Evolutionary conservation across 2,888 invertebrate genomes (phyloP).

Genomic region (Eutolmus rufibarbis): DNA sequence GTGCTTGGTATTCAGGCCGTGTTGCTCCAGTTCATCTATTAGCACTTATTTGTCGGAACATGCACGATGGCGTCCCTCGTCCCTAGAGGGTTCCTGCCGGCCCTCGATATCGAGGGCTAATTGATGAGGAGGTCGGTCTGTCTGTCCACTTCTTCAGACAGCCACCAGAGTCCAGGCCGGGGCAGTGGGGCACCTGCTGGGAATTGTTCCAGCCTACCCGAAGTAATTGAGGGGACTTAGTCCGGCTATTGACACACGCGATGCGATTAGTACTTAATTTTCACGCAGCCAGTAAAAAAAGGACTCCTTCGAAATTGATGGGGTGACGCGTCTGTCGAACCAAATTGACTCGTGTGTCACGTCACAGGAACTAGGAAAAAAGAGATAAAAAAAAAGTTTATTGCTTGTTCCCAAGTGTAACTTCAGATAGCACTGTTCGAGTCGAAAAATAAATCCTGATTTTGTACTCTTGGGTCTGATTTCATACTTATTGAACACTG

Average conservation of each 20-base stretch:
- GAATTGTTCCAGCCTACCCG: not conserved
- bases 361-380: not conserved
- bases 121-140: constrained; percentile 17
- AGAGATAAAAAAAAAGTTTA: not conserved
- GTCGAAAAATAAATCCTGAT: too few relatives aligned
- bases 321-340: not conserved
- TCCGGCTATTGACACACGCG: not conserved
- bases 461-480: too few relatives aligned
- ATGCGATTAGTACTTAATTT: not conserved
- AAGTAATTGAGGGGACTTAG: constrained; percentile 20
- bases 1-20: constrained; percentile 24
- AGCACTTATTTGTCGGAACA: constrained; percentile 34
- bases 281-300: not conserved
- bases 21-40: constrained; percentile 29
- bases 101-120: not conserved
- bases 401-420: not conserved
- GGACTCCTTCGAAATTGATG: not conserved
- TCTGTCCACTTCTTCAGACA: constrained; percentile 14
- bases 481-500: too few relatives aligned
- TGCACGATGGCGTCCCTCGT: not conserved
- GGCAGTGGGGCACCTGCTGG: not conserved
- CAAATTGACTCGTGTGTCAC: not conserved
- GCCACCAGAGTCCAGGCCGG: not conserved
- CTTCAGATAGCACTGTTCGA: not conserved
- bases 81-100: not conserved